Conservation (phyloP, 2,797 vertebrate species). For the Dicrostonyx torquatus region DNA sequence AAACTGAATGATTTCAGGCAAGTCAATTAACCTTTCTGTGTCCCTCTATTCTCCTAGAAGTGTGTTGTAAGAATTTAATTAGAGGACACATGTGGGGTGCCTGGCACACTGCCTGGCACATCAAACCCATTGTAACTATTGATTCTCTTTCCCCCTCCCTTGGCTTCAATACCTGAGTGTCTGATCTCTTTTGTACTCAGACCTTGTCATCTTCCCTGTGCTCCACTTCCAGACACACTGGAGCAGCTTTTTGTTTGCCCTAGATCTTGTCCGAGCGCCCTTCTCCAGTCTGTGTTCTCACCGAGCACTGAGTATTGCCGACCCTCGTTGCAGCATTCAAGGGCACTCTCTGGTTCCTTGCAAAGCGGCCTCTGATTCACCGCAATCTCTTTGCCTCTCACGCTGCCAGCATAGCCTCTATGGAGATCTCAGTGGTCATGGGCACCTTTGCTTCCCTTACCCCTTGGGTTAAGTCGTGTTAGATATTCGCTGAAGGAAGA, state of each 20-base stretch:
- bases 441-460: neutral
- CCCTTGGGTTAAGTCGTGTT: neutral
- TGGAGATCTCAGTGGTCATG: neutral
- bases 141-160: neutral
- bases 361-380: conserved; percentile 17
- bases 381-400: neutral
- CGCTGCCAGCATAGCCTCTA: rapidly evolving
- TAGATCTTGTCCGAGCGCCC: neutral
- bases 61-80: conserved; percentile 31
- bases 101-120: conserved; percentile 39
- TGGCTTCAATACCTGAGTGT: neutral
- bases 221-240: neutral
- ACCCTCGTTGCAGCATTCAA: neutral
- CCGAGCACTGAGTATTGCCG: neutral
- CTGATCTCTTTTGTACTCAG: neutral
- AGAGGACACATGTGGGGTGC: neutral
- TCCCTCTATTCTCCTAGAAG: neutral
- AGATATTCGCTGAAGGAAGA: neutral
- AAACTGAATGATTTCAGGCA: conserved; percentile 51
- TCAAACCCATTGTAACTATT: neutral
- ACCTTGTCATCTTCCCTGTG: neutral
- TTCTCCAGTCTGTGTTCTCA: neutral
- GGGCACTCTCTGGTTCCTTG: conserved; percentile 20
- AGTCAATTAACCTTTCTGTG: conserved; percentile 58
- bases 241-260: neutral